A percentile compares a stretch with the other conserved stretches of the same genome.
Conservation (phyloP, 2,888 invertebrate genomes). For the Athetis lepigone region DNA sequence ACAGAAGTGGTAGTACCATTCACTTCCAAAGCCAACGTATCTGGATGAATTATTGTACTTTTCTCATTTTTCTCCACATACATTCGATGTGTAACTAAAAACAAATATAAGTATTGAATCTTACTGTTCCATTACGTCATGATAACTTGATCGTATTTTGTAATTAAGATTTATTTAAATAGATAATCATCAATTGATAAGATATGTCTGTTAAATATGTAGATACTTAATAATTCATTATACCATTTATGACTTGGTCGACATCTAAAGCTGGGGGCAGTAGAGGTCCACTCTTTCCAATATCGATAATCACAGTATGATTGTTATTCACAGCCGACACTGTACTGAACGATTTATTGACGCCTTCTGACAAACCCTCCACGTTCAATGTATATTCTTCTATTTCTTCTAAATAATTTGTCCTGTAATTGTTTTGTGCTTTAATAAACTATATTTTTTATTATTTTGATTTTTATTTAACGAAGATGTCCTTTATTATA, state of each 20-base stretch:
- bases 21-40: conserved; percentile 9
- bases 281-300: conserved; percentile 20
- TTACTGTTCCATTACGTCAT: no score
- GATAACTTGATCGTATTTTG: no score
- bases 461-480: conserved; percentile 6
- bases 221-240: neutral
- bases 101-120: conserved; percentile 1
- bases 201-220: neutral
- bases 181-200: no score
- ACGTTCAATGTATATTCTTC: conserved; percentile 19
- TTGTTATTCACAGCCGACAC: conserved; percentile 27
- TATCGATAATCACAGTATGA: conserved; percentile 30
- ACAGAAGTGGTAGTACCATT: conserved; percentile 11
- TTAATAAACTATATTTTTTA: conserved; percentile 7
- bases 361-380: conserved; percentile 16
- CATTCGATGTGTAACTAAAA: conserved; percentile 37
- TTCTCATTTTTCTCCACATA: neutral
- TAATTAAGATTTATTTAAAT: neutral
- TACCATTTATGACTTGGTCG: conserved; percentile 56
- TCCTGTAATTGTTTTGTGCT: conserved; percentile 33
- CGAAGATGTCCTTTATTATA: neutral
- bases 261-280: conserved; percentile 51
- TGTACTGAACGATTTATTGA: conserved; percentile 34
- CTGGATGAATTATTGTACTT: neutral
- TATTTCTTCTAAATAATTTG: conserved; percentile 25